phyloP scores from a whole-genome alignment of 2,797 vertebrate species.

The Trachops cirrhosus region DNA sequence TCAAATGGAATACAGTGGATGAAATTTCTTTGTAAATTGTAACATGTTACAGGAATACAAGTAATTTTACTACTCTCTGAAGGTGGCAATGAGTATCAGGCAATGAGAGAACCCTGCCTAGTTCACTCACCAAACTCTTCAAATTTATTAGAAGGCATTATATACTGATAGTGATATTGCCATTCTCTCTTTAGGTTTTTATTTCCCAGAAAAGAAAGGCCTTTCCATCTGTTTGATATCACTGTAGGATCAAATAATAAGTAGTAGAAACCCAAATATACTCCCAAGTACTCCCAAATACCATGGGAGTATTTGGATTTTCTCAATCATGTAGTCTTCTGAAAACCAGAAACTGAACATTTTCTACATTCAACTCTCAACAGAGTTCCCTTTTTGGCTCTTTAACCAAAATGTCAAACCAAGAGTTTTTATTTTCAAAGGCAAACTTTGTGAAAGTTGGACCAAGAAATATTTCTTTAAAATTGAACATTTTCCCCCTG shows the following conservation, averaged over 20 bases:
- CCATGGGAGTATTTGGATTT: background rate
- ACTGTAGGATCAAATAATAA: background rate
- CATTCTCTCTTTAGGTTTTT: background rate
- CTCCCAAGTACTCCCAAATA: too few species aligned
- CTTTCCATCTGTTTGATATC: background rate
- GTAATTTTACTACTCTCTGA: background rate
- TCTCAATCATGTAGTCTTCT: background rate
- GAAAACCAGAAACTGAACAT: background rate
- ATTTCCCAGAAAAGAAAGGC: slow-evolving; percentile 11
- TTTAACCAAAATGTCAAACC: background rate
- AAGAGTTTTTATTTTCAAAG: background rate
- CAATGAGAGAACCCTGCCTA: background rate
- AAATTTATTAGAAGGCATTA: background rate
- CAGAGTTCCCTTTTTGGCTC: background rate
- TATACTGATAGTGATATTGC: background rate
- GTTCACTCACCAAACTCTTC: background rate
- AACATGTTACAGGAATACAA: background rate
- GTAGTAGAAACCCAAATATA: background rate
- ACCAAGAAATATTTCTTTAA: slow-evolving; percentile 22
- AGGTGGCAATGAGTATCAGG: background rate
- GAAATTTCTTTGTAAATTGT: background rate
- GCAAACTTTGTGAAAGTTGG: slow-evolving; percentile 2
- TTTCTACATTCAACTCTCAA: background rate
- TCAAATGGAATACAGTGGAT: background rate
- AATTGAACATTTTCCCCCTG: background rate